Evolutionary conservation across 2,888 invertebrate species (phyloP), one percentile per base, ranked within the genome.

Genomic region (Cryptosula pallasiana): DNA sequence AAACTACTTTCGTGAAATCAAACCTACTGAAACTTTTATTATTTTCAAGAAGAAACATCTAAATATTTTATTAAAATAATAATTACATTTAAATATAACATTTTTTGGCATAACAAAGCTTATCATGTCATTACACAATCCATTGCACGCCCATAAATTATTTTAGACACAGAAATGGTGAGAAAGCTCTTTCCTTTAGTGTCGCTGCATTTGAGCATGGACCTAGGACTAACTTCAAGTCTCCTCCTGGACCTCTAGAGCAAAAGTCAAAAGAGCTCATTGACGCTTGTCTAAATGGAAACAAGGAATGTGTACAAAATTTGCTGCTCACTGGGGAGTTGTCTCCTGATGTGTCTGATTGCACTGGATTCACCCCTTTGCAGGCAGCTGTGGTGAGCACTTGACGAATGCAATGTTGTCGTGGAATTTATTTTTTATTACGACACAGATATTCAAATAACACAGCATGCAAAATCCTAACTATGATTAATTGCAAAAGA

Each of bases 331-430:
- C 76, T 23, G 80, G 78, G 20, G 76, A 76, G 16, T 81, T 82
- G 23, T 78, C 80, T 69, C 79, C 81, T 32, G 82, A 83, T 76
- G 84, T 84, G 1, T 77, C 81, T 16, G 84, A 84, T 73, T 76
- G 73, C 45, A 74, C 77, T 55, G 84, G 84, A 0, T 79, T 80
- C 73, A 82, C 83, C 2, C 79, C 83, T 1, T 76, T 84, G 13
- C 78, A 83, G 69, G 81, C 78, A 36, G 83, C 83, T 27, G 76
- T 81, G 9, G 83, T 83, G 76, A 79, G 81, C n/a, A n/a, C n/a
- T n/a, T n/a, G n/a, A n/a, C n/a, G n/a, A n/a, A n/a, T n/a, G n/a
- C n/a, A n/a, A n/a, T n/a, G n/a, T n/a, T n/a, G n/a, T n/a, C n/a
- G n/a, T n/a, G n/a, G n/a, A n/a, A n/a, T n/a, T n/a, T n/a, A n/a